These are phyloP conservation scores for Dicrostonyx torquatus DNA, from an alignment of 2,797 vertebrate genomes.

Conservation along the genomic window DNA sequence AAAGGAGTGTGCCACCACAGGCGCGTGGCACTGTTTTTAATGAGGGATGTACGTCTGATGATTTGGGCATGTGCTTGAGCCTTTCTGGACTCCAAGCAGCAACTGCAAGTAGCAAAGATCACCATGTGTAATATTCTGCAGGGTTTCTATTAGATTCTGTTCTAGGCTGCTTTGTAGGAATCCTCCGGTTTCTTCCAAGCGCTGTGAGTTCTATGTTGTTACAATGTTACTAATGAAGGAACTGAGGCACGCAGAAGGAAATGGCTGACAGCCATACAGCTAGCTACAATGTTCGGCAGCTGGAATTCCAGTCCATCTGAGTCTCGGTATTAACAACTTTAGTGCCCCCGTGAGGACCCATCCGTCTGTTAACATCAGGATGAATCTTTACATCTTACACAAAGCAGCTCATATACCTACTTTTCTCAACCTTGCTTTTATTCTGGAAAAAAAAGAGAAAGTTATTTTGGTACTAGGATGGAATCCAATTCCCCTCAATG, in stretches of 20 bases:
- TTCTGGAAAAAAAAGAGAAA: background rate
- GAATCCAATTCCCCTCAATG: background rate
- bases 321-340: background rate
- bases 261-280: background rate
- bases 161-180: background rate
- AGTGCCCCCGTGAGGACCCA: rapidly evolving
- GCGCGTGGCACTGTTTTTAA: too few species aligned
- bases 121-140: too few species aligned
- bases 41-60: background rate
- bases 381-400: background rate
- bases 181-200: background rate
- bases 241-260: background rate
- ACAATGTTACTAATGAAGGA: background rate
- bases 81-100: background rate
- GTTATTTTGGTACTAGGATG: background rate
- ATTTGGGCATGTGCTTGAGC: too few species aligned
- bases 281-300: background rate
- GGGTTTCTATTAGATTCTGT: background rate
- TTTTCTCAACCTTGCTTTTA: background rate
- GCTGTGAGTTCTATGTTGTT: background rate
- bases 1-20: background rate
- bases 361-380: background rate
- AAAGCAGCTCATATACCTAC: background rate
- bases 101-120: background rate
- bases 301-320: too few species aligned